A percentile compares a stretch with the other conserved stretches of the same genome.
Conservation (phyloP, 2,113 vertebrate species). For the Microcebus griseorufus region DNA sequence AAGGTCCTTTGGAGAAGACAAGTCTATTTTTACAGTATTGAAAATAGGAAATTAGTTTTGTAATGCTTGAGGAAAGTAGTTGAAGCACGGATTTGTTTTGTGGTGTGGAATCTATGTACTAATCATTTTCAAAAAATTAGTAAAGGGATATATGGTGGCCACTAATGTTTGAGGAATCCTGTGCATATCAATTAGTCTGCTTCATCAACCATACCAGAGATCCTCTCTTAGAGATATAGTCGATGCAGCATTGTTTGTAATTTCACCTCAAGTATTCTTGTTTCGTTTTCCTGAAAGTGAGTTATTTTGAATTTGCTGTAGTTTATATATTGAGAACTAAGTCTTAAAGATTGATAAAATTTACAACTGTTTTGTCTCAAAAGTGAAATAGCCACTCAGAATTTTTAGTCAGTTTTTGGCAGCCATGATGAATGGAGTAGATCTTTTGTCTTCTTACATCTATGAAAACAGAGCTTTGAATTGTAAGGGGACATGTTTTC, state of each 20-base stretch:
- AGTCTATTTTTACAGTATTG: constrained; percentile 73
- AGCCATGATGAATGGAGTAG: constrained; percentile 32
- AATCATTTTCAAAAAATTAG: constrained; percentile 33
- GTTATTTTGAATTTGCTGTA: constrained; percentile 65
- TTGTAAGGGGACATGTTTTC: constrained; percentile 66
- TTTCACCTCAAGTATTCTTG: constrained; percentile 57
- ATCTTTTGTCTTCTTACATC: constrained; percentile 49
- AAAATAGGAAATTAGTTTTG: constrained; percentile 66
- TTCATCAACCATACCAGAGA: not conserved
- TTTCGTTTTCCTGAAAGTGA: constrained; percentile 54
- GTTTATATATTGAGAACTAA: constrained; percentile 58
- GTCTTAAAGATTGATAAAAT: constrained; percentile 72
- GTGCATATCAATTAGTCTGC: constrained; percentile 1
- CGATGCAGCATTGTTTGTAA: constrained; percentile 14
- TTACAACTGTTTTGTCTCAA: constrained; percentile 59
- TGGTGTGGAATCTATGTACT: constrained; percentile 46
- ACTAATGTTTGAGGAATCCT: not conserved
- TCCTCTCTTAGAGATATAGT: not conserved
- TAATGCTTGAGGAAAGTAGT: constrained; percentile 48
- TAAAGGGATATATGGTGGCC: not conserved
- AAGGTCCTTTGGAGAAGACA: constrained; percentile 48
- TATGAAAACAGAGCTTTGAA: constrained; percentile 68
- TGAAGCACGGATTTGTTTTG: constrained; percentile 61
- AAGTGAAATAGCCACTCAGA: constrained; percentile 63
- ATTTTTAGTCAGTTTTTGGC: constrained; percentile 56